Evolutionary conservation across 2,888 invertebrate genomes (phyloP).

Genomic region (Antheraea assamensis): DNA sequence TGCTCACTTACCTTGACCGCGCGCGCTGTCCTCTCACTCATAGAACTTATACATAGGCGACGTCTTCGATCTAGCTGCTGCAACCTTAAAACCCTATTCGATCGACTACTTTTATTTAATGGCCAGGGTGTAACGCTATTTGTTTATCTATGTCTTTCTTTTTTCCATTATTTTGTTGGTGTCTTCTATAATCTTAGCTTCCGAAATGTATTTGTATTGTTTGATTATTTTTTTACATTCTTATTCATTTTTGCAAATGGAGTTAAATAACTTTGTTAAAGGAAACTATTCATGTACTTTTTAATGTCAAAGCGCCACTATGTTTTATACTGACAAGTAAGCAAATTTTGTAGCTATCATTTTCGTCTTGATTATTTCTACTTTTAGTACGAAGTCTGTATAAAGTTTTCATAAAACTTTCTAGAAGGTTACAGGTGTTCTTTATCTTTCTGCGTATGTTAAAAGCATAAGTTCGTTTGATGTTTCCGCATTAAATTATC

Average conservation of each 20-base stretch:
- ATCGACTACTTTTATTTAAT: not conserved
- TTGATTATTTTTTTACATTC: not conserved
- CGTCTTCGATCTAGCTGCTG: slow-evolving; percentile 42
- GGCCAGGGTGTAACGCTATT: not conserved
- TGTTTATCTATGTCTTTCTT: not conserved
- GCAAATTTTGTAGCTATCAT: not conserved
- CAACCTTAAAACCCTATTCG: slow-evolving; percentile 5
- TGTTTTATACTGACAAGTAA: not conserved
- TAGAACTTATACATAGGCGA: slow-evolving; percentile 50
- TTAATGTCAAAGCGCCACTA: not conserved
- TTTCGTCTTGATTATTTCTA: not conserved
- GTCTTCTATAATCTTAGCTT: not conserved
- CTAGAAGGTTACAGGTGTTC: not conserved
- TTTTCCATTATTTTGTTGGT: not conserved
- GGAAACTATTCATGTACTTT: not conserved
- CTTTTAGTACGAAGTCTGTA: not conserved
- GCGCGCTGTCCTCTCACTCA: slow-evolving; percentile 72
- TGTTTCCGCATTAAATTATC: not conserved
- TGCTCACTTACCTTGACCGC: slow-evolving; percentile 77
- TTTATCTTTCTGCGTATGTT: too few species aligned
- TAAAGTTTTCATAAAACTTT: not conserved
- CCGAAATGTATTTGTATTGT: not conserved
- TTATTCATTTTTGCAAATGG: not conserved
- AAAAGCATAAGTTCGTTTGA: not conserved
- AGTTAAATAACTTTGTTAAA: not conserved